These are phyloP conservation scores for Pseudomugil gertrudae DNA, from an alignment of 2,797 vertebrate genomes.

Conservation along the genomic window DNA sequence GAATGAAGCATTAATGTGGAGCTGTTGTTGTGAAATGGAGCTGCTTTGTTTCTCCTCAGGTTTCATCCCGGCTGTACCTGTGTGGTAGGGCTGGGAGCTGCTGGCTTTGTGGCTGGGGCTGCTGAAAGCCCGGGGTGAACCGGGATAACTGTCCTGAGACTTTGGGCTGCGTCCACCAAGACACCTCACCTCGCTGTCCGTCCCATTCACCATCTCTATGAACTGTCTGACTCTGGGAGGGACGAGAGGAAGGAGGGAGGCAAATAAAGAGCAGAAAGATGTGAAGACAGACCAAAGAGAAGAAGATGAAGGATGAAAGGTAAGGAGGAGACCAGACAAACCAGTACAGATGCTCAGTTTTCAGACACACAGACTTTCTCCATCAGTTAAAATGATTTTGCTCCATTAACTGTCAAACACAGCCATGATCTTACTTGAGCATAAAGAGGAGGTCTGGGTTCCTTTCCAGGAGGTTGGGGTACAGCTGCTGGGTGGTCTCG, in stretches of 20 bases:
- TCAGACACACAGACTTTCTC: too few relatives aligned
- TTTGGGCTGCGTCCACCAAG: constrained; percentile 93
- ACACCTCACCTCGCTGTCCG: constrained; percentile 95
- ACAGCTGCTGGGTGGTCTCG: constrained; percentile 94
- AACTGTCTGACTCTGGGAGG: constrained; percentile 93
- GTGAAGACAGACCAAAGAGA: not conserved
- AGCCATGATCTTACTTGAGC: constrained; percentile 88
- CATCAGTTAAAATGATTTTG: not conserved
- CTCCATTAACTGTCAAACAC: not conserved
- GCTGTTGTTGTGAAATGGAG: not conserved
- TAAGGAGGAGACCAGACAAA: not conserved
- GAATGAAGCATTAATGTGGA: too few relatives aligned
- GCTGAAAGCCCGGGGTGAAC: constrained; percentile 90
- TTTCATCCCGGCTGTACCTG: too few relatives aligned
- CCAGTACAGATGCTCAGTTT: not conserved
- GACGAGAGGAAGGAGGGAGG: not conserved
- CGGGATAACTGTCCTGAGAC: constrained; percentile 96
- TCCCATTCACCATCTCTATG: constrained; percentile 99
- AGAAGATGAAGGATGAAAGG: not conserved
- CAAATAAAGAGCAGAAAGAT: accelerated
- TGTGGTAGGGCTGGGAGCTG: constrained; percentile 85
- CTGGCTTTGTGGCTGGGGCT: constrained; percentile 91
- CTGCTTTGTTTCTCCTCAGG: too few relatives aligned
- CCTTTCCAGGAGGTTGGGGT: constrained; percentile 93
- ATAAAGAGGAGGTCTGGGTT: constrained; percentile 97